Evolutionary conservation across 2,113 vertebrate species (phyloP), one percentile per base, ranked within the genome.

Genomic region (Silurus glanis): DNA sequence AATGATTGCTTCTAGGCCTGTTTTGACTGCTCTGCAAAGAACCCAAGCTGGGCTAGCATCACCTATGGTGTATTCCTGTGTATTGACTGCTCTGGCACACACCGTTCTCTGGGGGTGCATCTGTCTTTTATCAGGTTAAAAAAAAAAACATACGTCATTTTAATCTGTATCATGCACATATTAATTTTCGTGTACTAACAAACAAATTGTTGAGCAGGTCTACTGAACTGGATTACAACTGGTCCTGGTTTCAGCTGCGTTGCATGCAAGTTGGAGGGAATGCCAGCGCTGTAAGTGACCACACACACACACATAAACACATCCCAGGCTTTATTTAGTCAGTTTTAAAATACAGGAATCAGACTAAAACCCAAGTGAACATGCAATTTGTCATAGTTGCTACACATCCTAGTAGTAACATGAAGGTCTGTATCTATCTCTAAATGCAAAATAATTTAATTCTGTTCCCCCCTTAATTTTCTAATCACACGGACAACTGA

Each of bases 221-320:
- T 51, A 99, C 97, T 4, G 98, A 99, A 92, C 90, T 99, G 91
- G 98, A 99, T 92, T 98, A 95, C 19, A 99, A 97, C 85, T 99
- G 98, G 98, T 97, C 97, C 3, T 99, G 98, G 98, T 99, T 96
- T 91, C 98, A 99, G 90, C 88, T 99, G 89, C 95, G 98, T 28
- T 98, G 97, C 90, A 99, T 99, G 97, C 98, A 99, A 91, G 95
- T 99, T 7, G 98, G 98, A 88, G 98, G 98, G 84, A 99, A 99
- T n/a, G 92, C 96, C 23, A 96, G 89, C 0, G 98, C 97, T 47
- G 98, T 99, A 92, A 91, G 98, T 96, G 71, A 37, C 37, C 37
- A 37, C 37, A 37, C 37, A 37, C 37, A 37, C 37, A 37, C 37
- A 37, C 37, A 37, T 37, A 37, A 1, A 37, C 2, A 37, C 28